A percentile compares a stretch with the other conserved stretches of the same genome.
Conservation (phyloP, 2,113 vertebrate species). For the Zosterops japonicus region DNA sequence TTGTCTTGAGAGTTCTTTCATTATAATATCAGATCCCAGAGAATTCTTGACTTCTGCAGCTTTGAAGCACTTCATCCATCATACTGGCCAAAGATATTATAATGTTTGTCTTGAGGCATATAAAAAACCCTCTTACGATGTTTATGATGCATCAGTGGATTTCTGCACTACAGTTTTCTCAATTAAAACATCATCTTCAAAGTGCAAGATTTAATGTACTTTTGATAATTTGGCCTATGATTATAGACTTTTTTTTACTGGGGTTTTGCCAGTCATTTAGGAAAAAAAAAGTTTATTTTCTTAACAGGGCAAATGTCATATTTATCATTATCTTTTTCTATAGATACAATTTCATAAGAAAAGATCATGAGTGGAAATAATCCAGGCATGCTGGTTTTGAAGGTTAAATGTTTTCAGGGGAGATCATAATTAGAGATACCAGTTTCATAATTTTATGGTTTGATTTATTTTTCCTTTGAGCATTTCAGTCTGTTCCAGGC, state of each 20-base stretch:
- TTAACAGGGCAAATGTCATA: not conserved
- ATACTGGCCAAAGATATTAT: not conserved
- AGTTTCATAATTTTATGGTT: not conserved
- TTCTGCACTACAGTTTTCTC: not conserved
- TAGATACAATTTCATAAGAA: not conserved
- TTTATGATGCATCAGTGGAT: not conserved
- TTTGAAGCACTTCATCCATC: not conserved
- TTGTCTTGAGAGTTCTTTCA: not conserved
- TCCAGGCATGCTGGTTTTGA: not conserved
- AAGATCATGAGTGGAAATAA: not conserved
- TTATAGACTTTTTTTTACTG: not conserved
- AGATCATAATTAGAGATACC: slow-evolving; percentile 11
- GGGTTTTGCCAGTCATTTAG: not conserved
- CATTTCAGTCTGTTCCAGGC: not conserved
- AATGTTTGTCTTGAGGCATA: not conserved
- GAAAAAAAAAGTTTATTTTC: not conserved
- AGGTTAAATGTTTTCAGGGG: not conserved
- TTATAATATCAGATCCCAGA: not conserved
- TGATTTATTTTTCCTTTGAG: slow-evolving; percentile 36
- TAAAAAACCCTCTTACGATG: not conserved
- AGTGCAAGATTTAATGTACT: not conserved
- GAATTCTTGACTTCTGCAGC: not conserved
- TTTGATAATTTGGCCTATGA: not conserved
- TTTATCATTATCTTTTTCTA: not conserved
- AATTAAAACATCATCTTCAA: not conserved